phyloP scores from a whole-genome alignment of 1,140 invertebrate species.

The Arion vulgaris region DNA sequence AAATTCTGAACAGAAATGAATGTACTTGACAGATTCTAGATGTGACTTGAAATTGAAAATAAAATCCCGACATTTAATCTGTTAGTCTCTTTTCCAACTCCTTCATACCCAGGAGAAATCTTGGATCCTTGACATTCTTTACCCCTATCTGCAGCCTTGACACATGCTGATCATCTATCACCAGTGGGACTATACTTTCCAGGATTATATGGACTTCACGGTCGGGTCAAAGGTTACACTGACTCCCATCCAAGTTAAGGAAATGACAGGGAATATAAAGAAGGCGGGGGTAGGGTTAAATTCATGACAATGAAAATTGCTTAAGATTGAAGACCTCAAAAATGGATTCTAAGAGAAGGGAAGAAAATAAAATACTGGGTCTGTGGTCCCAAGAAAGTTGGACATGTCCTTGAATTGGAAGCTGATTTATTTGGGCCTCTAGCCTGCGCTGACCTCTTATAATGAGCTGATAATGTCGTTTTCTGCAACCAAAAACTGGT shows the following conservation, averaged over 20 bases:
- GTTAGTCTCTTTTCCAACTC: background rate
- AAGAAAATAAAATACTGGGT: background rate
- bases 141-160: background rate
- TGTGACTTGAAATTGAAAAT: background rate
- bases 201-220: background rate
- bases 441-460: background rate
- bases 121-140: background rate
- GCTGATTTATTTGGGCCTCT: background rate
- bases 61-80: background rate
- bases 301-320: conserved; percentile 12
- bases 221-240: background rate
- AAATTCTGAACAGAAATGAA: too few relatives aligned
- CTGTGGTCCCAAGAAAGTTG: background rate
- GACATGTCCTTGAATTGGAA: background rate
- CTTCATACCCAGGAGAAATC: background rate
- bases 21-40: background rate
- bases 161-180: conserved; percentile 8
- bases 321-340: background rate
- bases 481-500: background rate
- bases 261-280: conserved; percentile 11
- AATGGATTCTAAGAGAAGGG: background rate
- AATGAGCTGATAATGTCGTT: background rate
- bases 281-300: background rate
- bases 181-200: background rate
- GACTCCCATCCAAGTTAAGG: background rate